These are phyloP conservation scores for Acropora tenuis DNA, from an alignment of 64 coral and sea anemone species.

Conservation along the genomic window DNA sequence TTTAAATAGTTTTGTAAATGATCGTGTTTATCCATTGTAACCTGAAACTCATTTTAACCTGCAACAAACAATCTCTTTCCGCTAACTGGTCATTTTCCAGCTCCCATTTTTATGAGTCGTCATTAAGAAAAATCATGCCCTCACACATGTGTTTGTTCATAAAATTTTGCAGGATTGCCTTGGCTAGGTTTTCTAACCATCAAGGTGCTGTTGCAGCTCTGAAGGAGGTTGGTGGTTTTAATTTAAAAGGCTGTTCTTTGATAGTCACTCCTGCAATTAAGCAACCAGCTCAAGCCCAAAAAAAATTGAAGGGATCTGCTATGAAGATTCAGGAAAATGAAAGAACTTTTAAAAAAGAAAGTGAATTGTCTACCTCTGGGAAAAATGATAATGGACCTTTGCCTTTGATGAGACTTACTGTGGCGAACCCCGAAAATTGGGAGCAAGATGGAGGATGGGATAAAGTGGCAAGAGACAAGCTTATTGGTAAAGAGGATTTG, in stretches of 20 bases:
- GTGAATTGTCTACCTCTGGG: background rate
- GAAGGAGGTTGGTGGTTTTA: conserved; percentile 35
- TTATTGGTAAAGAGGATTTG: background rate
- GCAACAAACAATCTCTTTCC: no score
- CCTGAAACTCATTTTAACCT: no score
- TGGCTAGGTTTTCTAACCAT: conserved; percentile 41
- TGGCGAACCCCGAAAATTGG: background rate
- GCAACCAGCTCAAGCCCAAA: background rate
- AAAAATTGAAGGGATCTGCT: background rate
- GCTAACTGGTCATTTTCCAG: no score
- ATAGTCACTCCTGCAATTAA: conserved; percentile 16
- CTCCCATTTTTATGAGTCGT: no score
- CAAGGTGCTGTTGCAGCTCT: conserved; percentile 46
- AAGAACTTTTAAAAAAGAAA: background rate
- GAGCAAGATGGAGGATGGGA: background rate
- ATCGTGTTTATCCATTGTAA: no score
- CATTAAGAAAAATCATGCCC: no score
- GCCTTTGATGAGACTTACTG: background rate
- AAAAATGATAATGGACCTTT: background rate
- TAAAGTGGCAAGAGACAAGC: background rate
- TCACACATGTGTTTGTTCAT: no score
- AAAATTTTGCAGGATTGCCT: conserved; percentile 16
- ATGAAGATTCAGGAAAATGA: background rate
- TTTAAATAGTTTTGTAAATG: no score
- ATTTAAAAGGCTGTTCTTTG: conserved; percentile 24